Conservation (phyloP, 1,140 invertebrate species). For the Himalopsyche phryganea region DNA sequence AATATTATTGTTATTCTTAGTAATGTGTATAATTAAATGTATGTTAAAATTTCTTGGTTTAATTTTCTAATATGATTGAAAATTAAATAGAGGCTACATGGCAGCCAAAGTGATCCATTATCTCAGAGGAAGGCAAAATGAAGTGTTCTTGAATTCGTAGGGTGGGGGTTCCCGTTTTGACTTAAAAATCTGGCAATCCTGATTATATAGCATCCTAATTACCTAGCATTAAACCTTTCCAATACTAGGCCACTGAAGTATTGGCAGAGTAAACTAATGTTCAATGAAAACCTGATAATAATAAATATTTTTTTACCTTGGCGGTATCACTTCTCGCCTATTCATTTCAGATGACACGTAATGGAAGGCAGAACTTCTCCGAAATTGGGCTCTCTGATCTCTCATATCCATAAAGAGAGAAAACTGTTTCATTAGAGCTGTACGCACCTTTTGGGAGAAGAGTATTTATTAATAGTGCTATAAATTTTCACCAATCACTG, state of each 20-base stretch:
- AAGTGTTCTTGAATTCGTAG: neutral
- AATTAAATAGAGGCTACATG: too few species aligned
- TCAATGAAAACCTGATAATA: neutral
- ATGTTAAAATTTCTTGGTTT: too few species aligned
- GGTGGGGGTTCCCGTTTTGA: too few species aligned
- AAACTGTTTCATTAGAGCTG: conserved; percentile 21
- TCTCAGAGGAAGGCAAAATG: neutral
- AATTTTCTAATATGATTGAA: too few species aligned
- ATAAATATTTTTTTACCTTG: neutral
- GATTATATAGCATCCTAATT: neutral
- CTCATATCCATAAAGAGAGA: conserved; percentile 21
- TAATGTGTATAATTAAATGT: too few species aligned
- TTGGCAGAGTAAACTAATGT: neutral
- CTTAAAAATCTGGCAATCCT: too few species aligned
- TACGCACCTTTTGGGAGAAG: conserved; percentile 24
- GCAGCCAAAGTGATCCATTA: too few species aligned
- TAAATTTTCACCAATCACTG: too few species aligned
- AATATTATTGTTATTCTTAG: too few species aligned
- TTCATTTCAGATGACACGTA: conserved; percentile 16
- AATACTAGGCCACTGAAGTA: neutral
- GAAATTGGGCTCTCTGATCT: conserved; percentile 17
- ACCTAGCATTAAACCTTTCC: neutral
- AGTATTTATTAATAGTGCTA: too few species aligned
- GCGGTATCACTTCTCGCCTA: neutral
- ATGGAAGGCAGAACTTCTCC: conserved; percentile 25